Evolutionary conservation across 2,113 vertebrate species (phyloP), one percentile per base, ranked within the genome.

Genomic region (Tretioscincus oriximinensis): DNA sequence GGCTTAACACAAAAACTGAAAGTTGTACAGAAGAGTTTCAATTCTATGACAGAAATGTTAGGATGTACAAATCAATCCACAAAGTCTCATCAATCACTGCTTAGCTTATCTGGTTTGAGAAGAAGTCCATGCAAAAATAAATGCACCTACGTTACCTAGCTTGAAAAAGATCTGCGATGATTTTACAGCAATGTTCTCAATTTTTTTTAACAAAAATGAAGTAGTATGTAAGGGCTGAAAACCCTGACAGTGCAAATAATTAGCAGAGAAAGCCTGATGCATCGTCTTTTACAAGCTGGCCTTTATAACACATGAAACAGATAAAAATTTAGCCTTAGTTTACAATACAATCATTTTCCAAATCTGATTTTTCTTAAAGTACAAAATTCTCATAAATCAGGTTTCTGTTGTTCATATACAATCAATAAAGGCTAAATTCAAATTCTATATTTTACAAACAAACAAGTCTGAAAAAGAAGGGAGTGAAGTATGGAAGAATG

Each of bases 281-380:
- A 97, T 95, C 96, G 94, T 96, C 95, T 96, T 97, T 97, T 96
- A 97, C 94, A 97, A 95, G 96, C 96, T 97, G 96, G 96, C 97
- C 95, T 96, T 94, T 93, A 87, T 92, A 95, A 97, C 95, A 95
- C 89, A 93, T 90, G 92, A 94, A 95, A 96, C 93, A 93, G 95
- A 96, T 96, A 96, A 96, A 97, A 97, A 97, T 96, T 96, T 96
- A 93, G 96, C 96, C 96, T 97, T 96, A 96, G 95, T 97, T 98
- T 97, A 99, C 95, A 98, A 97, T 98, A 99, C 97, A 99, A 97
- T 97, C 96, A 96, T 97, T 96, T 95, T 94, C 94, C 97, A 97
- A 97, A 97, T 97, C 94, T 95, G 95, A 96, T 96, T 94, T 93
- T 92, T 66, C 93, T 92, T 94, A 90, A 95, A 96, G 95, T 98